Evolutionary conservation across 2,797 vertebrate genomes (phyloP), one percentile per base, ranked within the genome.

Genomic region (Huso huso): DNA sequence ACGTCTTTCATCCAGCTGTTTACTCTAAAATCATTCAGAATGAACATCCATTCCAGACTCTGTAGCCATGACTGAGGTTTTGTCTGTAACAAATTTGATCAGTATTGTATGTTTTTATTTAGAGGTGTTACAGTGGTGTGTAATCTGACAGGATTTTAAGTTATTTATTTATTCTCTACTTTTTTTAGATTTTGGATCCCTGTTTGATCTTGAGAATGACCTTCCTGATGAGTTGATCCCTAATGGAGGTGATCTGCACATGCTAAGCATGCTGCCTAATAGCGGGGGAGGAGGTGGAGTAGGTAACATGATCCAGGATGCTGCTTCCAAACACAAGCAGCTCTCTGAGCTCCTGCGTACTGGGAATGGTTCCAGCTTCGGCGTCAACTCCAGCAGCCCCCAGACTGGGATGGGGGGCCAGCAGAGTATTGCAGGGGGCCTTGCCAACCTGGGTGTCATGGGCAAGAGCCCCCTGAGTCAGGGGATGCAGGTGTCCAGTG

Each of bases 161-260:
- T 18, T 5, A 37, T 4, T 37, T 37, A 37, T 37, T 37, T 37
- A 1, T 9, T 12, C 49, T 49, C 51, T 63, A 49, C 37, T 37
- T 37, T 37, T 37, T 37, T 37, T 71, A 96, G 96, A 98, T 87
- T 89, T 96, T 71, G 93, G 91, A 73, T 94, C 94, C 62, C 84
- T 95, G 69, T 92, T 95, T 73, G 95, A 97, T 82, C 87, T 99
- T 79, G 96, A 99, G 84, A 96, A 96, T 48, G 94, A 98, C 83
- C 94, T 99, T 83, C 96, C 96, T 2, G 96, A 99, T 81, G 96
- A 99, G 80, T 85, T 99, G 82, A 98, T 99, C 72, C 94, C 93
- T 61, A 98, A 97, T 70, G 95, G 94, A 73, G 85, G 87, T 59
- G 94, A 97, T 74, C 81, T 94, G 73, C 77, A 82, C 77, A 82